Evolutionary conservation across 1,140 invertebrate species (phyloP), one percentile per base, ranked within the genome.

Genomic region (Cylas formicarius): DNA sequence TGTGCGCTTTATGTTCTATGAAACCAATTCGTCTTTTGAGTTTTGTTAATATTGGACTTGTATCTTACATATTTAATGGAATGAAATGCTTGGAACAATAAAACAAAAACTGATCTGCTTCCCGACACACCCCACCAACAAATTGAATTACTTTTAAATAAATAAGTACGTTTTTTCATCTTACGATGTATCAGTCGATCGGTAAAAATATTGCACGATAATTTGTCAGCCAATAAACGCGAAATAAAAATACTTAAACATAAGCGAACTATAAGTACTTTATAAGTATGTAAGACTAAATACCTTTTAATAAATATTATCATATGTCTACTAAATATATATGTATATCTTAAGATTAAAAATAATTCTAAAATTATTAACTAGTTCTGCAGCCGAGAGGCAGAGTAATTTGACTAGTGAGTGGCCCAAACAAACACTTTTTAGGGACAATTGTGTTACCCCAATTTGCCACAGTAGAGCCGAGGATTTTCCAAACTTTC

Each of bases 351-450:
- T 63, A 63, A 46, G 36, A 45, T 51, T 56, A 56, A 46, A 48
- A 52, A 47, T 61, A 60, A 57, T 53, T 52, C 60, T 62, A 62
- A 61, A 56, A 44, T 48, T 59, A 60, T 62, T 62, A 57, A 60
- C 56, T 62, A 62, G 57, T 58, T 35, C 50, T 50, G 50, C 53
- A 43, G 50, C 49, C n/a, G n/a, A 33, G 16, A 36, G 57, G 53
- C 50, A 52, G 50, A 55, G 64, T 66, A 66, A 66, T 66, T 66
- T 66, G 64, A 66, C 64, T 66, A 66, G 46, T 48, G 60, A 62
- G 55, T 57, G 56, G 59, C 57, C 53, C n/a, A n/a, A n/a, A n/a
- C n/a, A n/a, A n/a, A n/a, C n/a, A n/a, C n/a, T n/a, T n/a, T n/a
- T n/a, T n/a, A n/a, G n/a, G n/a, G n/a, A n/a, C n/a, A n/a, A n/a